Percentiles rank a stretch among this genome's conserved stretches.
Evolutionary conservation across 1,140 invertebrate genomes (phyloP).

Genomic region (Cataglyphis hispanica): DNA sequence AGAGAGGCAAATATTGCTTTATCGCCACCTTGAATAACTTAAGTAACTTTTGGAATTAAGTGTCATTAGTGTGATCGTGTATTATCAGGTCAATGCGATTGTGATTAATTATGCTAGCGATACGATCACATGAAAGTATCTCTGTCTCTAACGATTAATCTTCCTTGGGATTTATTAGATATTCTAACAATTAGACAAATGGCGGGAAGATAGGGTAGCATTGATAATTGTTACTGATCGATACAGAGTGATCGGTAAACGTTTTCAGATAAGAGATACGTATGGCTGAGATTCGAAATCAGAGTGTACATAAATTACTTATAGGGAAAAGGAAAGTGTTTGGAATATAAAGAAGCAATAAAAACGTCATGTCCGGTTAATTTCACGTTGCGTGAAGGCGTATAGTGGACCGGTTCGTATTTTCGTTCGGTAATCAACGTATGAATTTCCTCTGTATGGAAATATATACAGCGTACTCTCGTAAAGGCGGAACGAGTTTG

Average conservation of each 20-base stretch:
- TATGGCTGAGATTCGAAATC: not conserved
- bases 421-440: conserved; percentile 51
- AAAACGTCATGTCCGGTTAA: conserved; percentile 38
- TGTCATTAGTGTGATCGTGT: not conserved
- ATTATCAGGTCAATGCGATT: conserved; percentile 7
- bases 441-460: conserved; percentile 4
- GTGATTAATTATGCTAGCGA: conserved; percentile 33
- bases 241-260: not conserved
- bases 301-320: conserved; percentile 29
- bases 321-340: not conserved
- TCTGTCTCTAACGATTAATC: not conserved
- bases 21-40: conserved; percentile 15
- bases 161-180: not conserved
- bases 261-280: not conserved
- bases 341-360: conserved; percentile 45
- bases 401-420: conserved; percentile 46
- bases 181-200: conserved; percentile 1
- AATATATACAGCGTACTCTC: not conserved
- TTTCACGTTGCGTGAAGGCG: conserved; percentile 28
- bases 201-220: not conserved
- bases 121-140: not conserved
- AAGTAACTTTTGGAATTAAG: conserved; percentile 51
- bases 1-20: not conserved
- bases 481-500: conserved; percentile 67
- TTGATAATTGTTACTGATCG: conserved; percentile 19